A percentile compares a stretch with the other conserved stretches of the same genome.
These are phyloP conservation scores for Cyclura pinguis DNA, from an alignment of 2,797 vertebrate species.

Conservation along the genomic window DNA sequence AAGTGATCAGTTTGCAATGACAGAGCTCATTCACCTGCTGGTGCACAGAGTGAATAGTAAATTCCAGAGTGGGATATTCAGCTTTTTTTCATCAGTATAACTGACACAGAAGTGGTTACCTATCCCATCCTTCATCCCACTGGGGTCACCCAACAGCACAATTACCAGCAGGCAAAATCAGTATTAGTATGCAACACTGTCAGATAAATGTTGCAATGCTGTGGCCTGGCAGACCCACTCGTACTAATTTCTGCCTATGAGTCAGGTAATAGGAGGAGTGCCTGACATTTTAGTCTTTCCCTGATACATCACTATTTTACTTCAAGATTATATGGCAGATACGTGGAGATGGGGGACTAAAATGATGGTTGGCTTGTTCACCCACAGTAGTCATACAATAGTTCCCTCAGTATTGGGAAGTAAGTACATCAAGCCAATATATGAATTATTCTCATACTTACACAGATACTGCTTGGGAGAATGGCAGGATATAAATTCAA, in stretches of 20 bases:
- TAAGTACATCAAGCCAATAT: not conserved
- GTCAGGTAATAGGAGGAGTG: not conserved
- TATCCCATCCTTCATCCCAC: not conserved
- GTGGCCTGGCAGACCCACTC: not conserved
- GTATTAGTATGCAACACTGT: not conserved
- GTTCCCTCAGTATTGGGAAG: not conserved
- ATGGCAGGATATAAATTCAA: too few species aligned
- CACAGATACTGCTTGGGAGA: too few species aligned
- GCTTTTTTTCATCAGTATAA: not conserved
- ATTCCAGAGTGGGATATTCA: not conserved
- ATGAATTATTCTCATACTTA: too few species aligned
- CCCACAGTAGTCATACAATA: not conserved
- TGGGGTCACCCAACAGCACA: not conserved
- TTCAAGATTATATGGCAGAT: not conserved
- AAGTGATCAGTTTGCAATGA: not conserved
- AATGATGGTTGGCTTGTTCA: not conserved
- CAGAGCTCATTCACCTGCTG: not conserved
- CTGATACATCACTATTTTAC: not conserved
- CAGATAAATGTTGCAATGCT: not conserved
- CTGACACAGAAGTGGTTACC: not conserved
- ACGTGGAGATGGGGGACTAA: not conserved
- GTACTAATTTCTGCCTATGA: not conserved
- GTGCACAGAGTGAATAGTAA: not conserved
- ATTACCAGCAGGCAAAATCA: not conserved
- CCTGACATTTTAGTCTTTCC: not conserved